Percentiles rank a stretch among this genome's conserved stretches.
Conservation (phyloP, 2,888 invertebrate species). For the Agrotis segetum region DNA sequence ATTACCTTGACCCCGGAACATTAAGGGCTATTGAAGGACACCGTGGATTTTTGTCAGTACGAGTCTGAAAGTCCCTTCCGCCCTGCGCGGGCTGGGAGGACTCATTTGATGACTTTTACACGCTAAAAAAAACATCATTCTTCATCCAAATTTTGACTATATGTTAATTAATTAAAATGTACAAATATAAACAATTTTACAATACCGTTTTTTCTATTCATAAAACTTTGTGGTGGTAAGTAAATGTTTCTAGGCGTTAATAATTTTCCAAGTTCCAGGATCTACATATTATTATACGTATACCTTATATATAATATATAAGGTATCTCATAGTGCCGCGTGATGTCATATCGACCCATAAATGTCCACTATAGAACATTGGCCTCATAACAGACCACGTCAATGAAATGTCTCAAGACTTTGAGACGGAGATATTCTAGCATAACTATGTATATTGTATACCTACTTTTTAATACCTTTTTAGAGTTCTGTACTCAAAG, state of each 20-base stretch:
- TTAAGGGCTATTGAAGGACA: no score
- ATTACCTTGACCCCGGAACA: no score
- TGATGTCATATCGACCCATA: slow-evolving; percentile 52
- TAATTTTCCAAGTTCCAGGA: slow-evolving; percentile 12
- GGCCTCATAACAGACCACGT: slow-evolving; percentile 52
- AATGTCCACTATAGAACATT: slow-evolving; percentile 47
- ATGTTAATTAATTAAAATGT: no score
- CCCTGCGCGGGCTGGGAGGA: no score
- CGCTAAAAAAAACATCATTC: no score
- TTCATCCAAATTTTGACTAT: no score
- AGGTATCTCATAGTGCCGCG: slow-evolving; percentile 38
- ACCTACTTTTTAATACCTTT: no score
- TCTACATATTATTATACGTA: slow-evolving; percentile 11
- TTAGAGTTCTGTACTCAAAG: no score
- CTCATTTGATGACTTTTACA: no score
- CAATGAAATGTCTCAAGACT: slow-evolving; percentile 36
- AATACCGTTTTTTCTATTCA: background rate
- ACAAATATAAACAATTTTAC: background rate
- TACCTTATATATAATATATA: background rate
- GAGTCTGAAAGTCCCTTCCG: no score
- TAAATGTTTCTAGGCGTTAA: background rate
- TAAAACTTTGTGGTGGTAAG: background rate
- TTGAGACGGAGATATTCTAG: slow-evolving; percentile 21
- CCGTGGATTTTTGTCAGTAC: no score
- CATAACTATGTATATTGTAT: no score